Conservation (phyloP, 2,888 invertebrate genomes). For the Ormyrus labotus region DNA sequence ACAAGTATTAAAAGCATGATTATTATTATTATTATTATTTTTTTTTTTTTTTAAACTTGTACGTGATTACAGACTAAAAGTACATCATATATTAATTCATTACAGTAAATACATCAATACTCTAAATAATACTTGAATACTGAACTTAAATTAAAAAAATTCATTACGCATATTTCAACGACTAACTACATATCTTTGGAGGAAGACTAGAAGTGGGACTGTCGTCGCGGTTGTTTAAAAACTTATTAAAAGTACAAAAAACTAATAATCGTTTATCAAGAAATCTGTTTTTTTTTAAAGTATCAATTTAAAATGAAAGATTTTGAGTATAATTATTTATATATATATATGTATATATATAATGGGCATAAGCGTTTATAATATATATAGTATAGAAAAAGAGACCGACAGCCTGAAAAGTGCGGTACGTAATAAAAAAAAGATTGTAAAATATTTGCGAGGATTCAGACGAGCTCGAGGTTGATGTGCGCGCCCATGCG, state of each 20-base stretch:
- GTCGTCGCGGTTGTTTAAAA: too few species aligned
- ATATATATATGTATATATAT: neutral
- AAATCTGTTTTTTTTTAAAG: too few species aligned
- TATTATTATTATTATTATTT: neutral
- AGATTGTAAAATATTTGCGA: neutral
- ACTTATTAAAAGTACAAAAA: too few species aligned
- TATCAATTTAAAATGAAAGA: too few species aligned
- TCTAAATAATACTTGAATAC: slow-evolving; percentile 42
- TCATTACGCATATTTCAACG: too few species aligned
- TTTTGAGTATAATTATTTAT: too few species aligned
- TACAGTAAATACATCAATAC: slow-evolving; percentile 21
- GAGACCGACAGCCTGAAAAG: neutral
- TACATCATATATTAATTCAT: slow-evolving; percentile 11
- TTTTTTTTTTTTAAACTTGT: neutral
- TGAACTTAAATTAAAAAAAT: neutral
- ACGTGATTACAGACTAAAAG: too few species aligned
- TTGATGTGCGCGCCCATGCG: slow-evolving; percentile 91
- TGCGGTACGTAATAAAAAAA: neutral
- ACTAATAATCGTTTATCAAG: too few species aligned
- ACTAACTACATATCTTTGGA: too few species aligned
- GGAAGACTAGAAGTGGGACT: too few species aligned
- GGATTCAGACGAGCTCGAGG: slow-evolving; percentile 72
- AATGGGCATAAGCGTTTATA: neutral
- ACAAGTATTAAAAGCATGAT: too few species aligned
- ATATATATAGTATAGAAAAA: neutral